Base-by-base conservation (phyloP, 2,888 invertebrate genomes). In the Augiades crinisus region DNA sequence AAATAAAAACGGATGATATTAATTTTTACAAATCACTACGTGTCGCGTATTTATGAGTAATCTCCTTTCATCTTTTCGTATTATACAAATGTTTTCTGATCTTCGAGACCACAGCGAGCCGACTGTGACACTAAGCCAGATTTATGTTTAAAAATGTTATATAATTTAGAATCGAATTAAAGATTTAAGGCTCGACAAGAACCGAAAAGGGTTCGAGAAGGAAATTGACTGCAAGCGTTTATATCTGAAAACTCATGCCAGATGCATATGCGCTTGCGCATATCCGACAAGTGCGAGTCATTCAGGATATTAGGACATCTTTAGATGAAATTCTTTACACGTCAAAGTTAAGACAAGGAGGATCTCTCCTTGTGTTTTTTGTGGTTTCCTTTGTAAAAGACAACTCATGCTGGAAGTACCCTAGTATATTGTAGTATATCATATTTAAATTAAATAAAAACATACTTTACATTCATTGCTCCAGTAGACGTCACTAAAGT, bases 41-140 rank as follows among this genome's bases (percentile, higher is more conserved):
- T 64, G 62, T 62, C 63, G 66, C 68, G 62, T 69, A 58, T 63
- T 66, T 64, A 57, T 72, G 71, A 70, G 75, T 81, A 78, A 78
- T 76, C 69, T 69, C 66, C 61, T 65, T 71, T 72, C 73, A 67
- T 68, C 72, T 77, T 76, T 78, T 66, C 67, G 70, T 67, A 73
- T 79, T 78, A 80, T 78, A 79, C 80, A 81, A 81, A 84, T 75
- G 81, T 79, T 83, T 81, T 78, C 70, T 76, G 70, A 78, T 76
- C 70, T 73, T 71, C 72, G 64, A 71, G 68, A 67, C 62, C 75
- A 65, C 66, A 74, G 76, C 75, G 69, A 62, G 71, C 66, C 69
- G 67, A 71, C 70, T 73, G 68, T 78, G 83, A 86, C 87, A 82
- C 73, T 89, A 86, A 89, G 78, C 82, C 78, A 70, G 75, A 78